Percentiles rank a stretch among this genome's conserved stretches.
Evolutionary conservation across 1,140 invertebrate genomes (phyloP).

Genomic region (Phymorhynchus buccinoides): DNA sequence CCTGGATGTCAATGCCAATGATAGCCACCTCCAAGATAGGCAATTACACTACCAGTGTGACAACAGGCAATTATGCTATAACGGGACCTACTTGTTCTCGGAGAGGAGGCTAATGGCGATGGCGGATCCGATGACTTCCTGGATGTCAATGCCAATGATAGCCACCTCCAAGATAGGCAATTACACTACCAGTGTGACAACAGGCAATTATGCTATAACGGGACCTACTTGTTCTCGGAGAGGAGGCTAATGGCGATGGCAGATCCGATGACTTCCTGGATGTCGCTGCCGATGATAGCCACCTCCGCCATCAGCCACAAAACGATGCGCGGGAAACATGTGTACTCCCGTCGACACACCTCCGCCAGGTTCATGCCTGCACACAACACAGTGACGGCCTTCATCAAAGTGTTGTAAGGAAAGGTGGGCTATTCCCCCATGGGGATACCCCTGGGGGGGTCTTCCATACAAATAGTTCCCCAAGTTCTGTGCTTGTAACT

Average conservation of each 20-base stretch:
- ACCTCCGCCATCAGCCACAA: slow-evolving; percentile 96
- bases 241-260: slow-evolving; percentile 91
- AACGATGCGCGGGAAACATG: slow-evolving; percentile 82
- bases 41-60: too few species aligned
- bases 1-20: too few species aligned
- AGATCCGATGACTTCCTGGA: slow-evolving; percentile 91
- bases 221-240: slow-evolving; percentile 85
- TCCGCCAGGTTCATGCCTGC: slow-evolving; percentile 68
- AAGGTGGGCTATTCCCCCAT: too few species aligned
- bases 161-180: slow-evolving; percentile 96
- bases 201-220: too few species aligned
- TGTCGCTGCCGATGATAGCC: slow-evolving; percentile 83
- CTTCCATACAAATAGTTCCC: too few species aligned
- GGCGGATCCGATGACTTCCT: slow-evolving; percentile 91
- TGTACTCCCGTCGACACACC: slow-evolving; percentile 82
- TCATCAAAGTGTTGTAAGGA: too few species aligned
- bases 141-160: slow-evolving; percentile 81
- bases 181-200: slow-evolving; percentile 83
- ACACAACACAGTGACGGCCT: too few species aligned
- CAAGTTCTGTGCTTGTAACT: too few species aligned
- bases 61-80: too few species aligned
- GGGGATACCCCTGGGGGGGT: too few species aligned
- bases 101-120: slow-evolving; percentile 93
- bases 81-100: too few species aligned
- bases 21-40: too few species aligned